Evolutionary conservation across 2,113 vertebrate genomes (phyloP), one percentile per base, ranked within the genome.

Genomic region (Paramisgurnus dabryanus): DNA sequence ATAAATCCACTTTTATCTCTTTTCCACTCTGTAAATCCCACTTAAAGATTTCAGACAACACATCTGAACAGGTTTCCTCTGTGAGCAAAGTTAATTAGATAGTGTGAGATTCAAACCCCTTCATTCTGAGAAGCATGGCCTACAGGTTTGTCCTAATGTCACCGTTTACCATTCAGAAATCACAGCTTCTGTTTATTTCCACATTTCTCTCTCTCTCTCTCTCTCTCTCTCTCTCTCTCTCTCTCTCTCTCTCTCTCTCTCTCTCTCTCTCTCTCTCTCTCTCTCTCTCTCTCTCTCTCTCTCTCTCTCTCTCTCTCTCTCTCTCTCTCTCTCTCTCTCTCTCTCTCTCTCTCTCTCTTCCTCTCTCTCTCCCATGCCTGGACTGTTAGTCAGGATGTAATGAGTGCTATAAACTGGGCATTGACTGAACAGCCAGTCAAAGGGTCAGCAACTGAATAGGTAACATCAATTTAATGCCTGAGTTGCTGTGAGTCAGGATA

Each of bases 401-500:
- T 84, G 87, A 89, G 79, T 53, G 61, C 70, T 57, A 87, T 49
- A 69, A 84, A 85, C 80, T 77, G 83, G 90, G 79, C 50, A 53
- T 53, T 53, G 50, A 89, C 83, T 57, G 86, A 80, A 57, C 13
- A 22, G 83, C 67, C 45, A 34, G 84, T 87, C 83, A 84, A 89
- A 84, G 78, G 86, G 73, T 63, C 80, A 57, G 67, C 74, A 60
- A 79, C 83, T 89, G 82, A 90, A 90, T 85, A 69, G 85, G 83
- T 76, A 34, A 86, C 78, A 86, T 91, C 88, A 90, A 91, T 90
- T 86, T 90, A 86, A 87, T 82, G 83, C 85, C 84, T 18, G 47
- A 8, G 85, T 90, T 89, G 84, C 88, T 89, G 89, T 91, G 89
- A 90, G 86, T 90, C 88, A 89, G 90, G 85, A 82, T 85, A 77